Conservation (phyloP, 2,797 vertebrate species). For the Hirundo rustica region DNA sequence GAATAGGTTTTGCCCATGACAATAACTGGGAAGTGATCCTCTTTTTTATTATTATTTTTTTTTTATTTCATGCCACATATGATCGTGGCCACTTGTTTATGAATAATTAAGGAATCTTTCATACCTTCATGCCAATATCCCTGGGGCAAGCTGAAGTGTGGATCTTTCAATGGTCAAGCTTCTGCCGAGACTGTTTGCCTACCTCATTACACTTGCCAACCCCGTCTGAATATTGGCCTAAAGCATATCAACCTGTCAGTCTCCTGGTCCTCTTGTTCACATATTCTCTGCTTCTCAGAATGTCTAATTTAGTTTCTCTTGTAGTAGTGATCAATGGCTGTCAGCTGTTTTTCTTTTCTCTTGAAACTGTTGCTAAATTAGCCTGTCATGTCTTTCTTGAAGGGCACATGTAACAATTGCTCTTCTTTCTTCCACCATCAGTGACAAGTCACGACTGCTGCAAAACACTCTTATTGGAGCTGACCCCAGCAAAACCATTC, state of each 20-base stretch:
- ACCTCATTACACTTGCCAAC: background rate
- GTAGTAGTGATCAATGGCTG: background rate
- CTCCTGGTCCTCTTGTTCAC: background rate
- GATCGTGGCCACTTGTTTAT: background rate
- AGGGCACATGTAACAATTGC: background rate
- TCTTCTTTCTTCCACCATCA: background rate
- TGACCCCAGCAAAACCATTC: background rate
- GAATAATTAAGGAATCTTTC: background rate
- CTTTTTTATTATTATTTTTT: background rate
- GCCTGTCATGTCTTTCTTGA: background rate
- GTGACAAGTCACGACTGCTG: background rate
- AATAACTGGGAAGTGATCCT: background rate
- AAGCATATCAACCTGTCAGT: background rate
- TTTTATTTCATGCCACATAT: background rate
- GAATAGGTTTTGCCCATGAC: background rate
- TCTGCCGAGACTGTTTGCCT: background rate
- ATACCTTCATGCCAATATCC: background rate
- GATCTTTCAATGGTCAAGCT: background rate
- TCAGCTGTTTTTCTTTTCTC: background rate
- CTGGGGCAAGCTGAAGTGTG: background rate
- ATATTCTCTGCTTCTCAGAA: background rate
- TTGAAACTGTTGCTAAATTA: background rate
- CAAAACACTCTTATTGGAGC: background rate
- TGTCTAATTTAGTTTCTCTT: background rate
- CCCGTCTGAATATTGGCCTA: background rate